Conservation (phyloP, 2,888 invertebrate species). For the Ceramica pisi region DNA sequence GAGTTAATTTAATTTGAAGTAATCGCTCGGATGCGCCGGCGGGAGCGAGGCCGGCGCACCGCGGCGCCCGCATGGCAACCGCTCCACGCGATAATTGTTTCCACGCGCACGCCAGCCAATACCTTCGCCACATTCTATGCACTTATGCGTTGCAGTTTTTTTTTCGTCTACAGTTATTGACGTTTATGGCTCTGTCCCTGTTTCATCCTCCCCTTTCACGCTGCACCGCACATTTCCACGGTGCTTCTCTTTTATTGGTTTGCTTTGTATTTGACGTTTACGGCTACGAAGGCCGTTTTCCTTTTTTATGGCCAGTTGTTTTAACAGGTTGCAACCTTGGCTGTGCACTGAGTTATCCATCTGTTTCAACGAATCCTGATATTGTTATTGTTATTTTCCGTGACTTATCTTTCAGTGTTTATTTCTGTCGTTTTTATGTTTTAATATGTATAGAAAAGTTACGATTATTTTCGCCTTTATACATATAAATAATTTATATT, state of each 20-base stretch:
- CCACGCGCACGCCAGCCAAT: slow-evolving; percentile 49
- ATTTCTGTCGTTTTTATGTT: slow-evolving; percentile 15
- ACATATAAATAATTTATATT: slow-evolving; percentile 10
- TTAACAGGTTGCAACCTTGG: slow-evolving; percentile 21
- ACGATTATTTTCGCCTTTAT: slow-evolving; percentile 4
- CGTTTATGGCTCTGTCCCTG: slow-evolving; percentile 15
- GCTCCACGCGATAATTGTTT: slow-evolving; percentile 68
- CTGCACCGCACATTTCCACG: slow-evolving; percentile 4
- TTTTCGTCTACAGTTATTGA: slow-evolving; percentile 41
- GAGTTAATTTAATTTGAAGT: slow-evolving; percentile 76
- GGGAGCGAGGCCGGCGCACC: slow-evolving; percentile 50
- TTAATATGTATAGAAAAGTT: slow-evolving; percentile 1
- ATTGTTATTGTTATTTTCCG: slow-evolving; percentile 14
- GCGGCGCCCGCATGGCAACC: slow-evolving; percentile 63
- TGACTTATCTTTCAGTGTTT: slow-evolving; percentile 4
- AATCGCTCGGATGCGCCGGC: slow-evolving; percentile 66
- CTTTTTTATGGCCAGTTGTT: slow-evolving; percentile 2
- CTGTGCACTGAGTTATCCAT: slow-evolving; percentile 8
- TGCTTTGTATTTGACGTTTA: slow-evolving; percentile 18
- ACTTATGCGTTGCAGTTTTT: slow-evolving; percentile 43
- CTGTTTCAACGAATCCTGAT: slow-evolving; percentile 6
- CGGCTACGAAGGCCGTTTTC: slow-evolving; percentile 8
- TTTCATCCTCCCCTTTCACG: slow-evolving; percentile 8
- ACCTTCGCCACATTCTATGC: slow-evolving; percentile 40
- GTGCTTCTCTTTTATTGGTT: slow-evolving; percentile 16